phyloP scores from a whole-genome alignment of 2,797 vertebrate species.

The Urosaurus nigricauda region DNA sequence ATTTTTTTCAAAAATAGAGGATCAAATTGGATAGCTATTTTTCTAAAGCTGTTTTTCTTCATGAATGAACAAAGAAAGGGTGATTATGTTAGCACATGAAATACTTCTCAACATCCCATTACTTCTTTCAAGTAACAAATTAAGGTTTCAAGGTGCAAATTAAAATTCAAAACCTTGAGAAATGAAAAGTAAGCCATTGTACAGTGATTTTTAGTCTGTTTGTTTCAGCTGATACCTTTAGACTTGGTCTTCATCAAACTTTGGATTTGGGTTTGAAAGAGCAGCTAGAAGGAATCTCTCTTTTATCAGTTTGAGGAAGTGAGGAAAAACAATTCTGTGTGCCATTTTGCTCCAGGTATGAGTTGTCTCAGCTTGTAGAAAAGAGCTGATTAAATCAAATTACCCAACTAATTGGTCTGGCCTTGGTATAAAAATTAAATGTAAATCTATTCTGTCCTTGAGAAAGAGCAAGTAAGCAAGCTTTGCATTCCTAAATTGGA shows the following conservation, averaged over 20 bases:
- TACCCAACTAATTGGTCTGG: slow-evolving; percentile 21
- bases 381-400: slow-evolving; percentile 39
- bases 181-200: not conserved
- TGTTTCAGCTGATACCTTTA: not conserved
- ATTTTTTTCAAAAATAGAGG: not conserved
- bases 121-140: not conserved
- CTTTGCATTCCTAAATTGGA: not conserved
- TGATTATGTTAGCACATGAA: not conserved
- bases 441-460: slow-evolving; percentile 40
- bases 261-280: not conserved
- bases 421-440: slow-evolving; percentile 39
- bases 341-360: not conserved
- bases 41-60: not conserved
- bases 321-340: slow-evolving; percentile 20
- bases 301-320: not conserved
- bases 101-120: not conserved
- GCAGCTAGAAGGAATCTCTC: not conserved
- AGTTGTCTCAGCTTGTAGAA: not conserved
- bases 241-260: not conserved
- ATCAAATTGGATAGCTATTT: not conserved
- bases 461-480: slow-evolving; percentile 7
- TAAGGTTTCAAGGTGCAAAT: not conserved
- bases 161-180: not conserved
- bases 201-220: not conserved
- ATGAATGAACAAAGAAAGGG: not conserved